These are phyloP conservation scores for Pachyramphus minor DNA, from an alignment of 2,113 vertebrate species.

Conservation along the genomic window DNA sequence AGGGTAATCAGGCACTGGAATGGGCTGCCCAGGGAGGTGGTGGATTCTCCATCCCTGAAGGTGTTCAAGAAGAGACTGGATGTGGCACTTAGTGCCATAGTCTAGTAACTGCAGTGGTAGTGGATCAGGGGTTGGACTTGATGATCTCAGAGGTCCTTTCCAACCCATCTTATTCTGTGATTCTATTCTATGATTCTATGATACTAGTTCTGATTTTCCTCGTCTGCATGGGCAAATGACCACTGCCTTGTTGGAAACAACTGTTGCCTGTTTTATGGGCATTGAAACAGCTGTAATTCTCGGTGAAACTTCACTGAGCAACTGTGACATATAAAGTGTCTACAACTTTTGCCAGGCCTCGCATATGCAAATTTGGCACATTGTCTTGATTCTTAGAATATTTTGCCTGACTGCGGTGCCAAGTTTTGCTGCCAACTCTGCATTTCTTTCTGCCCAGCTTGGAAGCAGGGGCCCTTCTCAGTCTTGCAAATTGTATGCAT, in stretches of 20 bases:
- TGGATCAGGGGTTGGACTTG: too few relatives aligned
- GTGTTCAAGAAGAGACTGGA: too few relatives aligned
- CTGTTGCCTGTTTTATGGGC: neutral
- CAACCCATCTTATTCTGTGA: too few relatives aligned
- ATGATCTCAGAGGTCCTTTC: too few relatives aligned
- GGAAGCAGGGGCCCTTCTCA: neutral
- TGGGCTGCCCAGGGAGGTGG: too few relatives aligned
- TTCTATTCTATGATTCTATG: too few relatives aligned
- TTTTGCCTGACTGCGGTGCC: neutral
- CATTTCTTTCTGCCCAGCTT: neutral
- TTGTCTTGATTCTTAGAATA: constrained; percentile 12
- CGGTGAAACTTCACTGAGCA: neutral
- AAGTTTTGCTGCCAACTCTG: neutral
- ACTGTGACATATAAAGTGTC: neutral
- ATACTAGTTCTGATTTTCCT: neutral
- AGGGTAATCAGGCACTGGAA: too few relatives aligned
- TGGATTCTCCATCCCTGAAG: too few relatives aligned
- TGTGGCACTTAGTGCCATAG: too few relatives aligned
- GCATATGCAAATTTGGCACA: neutral
- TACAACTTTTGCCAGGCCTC: neutral
- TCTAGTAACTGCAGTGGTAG: too few relatives aligned
- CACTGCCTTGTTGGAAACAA: neutral
- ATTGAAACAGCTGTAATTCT: neutral
- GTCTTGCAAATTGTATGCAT: neutral
- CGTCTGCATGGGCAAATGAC: neutral